Evolutionary conservation across 2,888 invertebrate species (phyloP), one percentile per base, ranked within the genome.

Genomic region (Heterodera filipjevi): DNA sequence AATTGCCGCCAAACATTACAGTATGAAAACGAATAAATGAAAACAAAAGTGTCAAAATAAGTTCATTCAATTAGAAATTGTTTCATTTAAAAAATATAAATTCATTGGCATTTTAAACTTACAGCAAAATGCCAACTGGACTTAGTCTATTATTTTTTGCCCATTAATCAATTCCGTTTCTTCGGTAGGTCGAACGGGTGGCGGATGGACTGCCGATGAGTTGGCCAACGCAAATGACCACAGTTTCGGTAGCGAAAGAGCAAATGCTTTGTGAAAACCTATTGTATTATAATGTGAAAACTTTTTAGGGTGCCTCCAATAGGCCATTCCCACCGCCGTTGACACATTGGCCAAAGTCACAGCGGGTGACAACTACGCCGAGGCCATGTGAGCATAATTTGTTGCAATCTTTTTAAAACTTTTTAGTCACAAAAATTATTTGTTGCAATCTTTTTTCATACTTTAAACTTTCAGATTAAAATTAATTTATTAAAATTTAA

Each of bases 1-100:
- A 53, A 27, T 46, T 44, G n/a, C 66, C 76, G n/a, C 39, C 30
- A 71, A 59, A 59, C 59, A 59, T 59, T 27, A 59, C 59, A 10
- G 59, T 59, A 59, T 27, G 27, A n/a, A 59, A 59, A 12, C 10
- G 27, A n/a, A 39, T 39, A 39, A 6, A 10, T 3, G 3, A 6
- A n/a, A n/a, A n/a, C n/a, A n/a, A n/a, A n/a, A n/a, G n/a, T n/a
- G n/a, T n/a, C n/a, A n/a, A n/a, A n/a, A n/a, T n/a, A n/a, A n/a
- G n/a, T n/a, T n/a, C n/a, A n/a, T n/a, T n/a, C n/a, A n/a, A n/a
- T n/a, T n/a, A n/a, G n/a, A n/a, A n/a, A n/a, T n/a, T n/a, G n/a
- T n/a, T n/a, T n/a, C n/a, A n/a, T n/a, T n/a, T n/a, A n/a, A n/a
- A n/a, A n/a, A n/a, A n/a, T n/a, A n/a, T n/a, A n/a, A n/a, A n/a